Conservation (phyloP, 2,113 vertebrate species). For the Nesoenas mayeri region DNA sequence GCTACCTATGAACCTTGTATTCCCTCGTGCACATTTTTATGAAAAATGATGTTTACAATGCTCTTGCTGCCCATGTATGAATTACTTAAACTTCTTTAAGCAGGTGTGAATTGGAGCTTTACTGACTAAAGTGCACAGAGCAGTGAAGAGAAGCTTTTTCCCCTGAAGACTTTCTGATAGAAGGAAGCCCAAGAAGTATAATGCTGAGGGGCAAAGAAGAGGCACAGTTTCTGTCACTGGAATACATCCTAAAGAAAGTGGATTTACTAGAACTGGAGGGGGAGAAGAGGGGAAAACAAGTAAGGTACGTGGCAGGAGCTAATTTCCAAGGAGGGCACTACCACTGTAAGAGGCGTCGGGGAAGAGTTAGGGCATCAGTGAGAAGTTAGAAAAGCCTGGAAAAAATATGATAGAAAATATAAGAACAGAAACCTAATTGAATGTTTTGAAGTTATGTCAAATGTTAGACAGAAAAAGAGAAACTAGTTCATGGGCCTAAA, state of each 20-base stretch:
- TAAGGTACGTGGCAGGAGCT: neutral
- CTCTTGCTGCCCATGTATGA: neutral
- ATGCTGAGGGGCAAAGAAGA: neutral
- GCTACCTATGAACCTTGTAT: neutral
- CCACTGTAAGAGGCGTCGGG: neutral
- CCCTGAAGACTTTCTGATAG: neutral
- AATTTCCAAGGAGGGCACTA: neutral
- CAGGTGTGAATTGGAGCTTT: neutral
- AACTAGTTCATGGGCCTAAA: neutral
- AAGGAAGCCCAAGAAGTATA: neutral
- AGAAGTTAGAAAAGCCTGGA: neutral
- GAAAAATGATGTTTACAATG: neutral
- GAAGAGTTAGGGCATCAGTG: fast-evolving
- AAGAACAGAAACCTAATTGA: neutral
- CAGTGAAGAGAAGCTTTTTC: neutral
- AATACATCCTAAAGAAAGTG: neutral
- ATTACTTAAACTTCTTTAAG: neutral
- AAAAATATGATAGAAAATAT: neutral
- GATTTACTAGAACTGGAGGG: neutral
- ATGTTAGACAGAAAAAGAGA: neutral
- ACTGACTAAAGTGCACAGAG: neutral
- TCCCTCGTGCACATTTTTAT: neutral
- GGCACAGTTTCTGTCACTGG: neutral
- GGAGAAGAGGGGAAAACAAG: neutral
- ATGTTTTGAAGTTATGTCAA: neutral